Evolutionary conservation across 2,797 vertebrate species (phyloP), one percentile per base, ranked within the genome.

Genomic region (Micromesistius poutassou): DNA sequence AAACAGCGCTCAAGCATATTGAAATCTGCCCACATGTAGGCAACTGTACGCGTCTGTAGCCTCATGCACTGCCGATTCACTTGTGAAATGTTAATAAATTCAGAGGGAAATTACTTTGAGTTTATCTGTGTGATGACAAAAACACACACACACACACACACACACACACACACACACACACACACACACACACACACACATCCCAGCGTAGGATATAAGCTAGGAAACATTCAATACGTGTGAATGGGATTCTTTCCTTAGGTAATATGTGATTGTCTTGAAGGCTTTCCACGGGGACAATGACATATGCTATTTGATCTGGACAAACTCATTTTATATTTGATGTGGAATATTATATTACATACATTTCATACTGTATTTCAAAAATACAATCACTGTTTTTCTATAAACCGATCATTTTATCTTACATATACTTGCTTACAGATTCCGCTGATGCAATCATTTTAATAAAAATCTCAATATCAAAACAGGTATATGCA

Each of bases 21-120:
- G 30, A 22, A 35, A 68, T 76, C 79, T 83, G 38, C 82, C 80
- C 78, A 78, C 74, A n/a, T 42, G 30, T 71, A 7, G 3, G 10
- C 7, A 1, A 0, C 71, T 33, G 36, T 30, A 30, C 28, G 30
- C 12, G 8, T 66, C 7, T 19, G 12, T 71, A n/a, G 10, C 9
- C 30, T 2, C 75, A 71, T 72, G 81, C 74, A 14, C 31, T 72
- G 78, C 84, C 79, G 78, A 82, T 68, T 50, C 77, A 66, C 28
- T 71, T 78, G 79, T 86, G 82, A 90, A 92, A 91, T 90, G 88
- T 90, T 91, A 91, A 92, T 90, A 91, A 83, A 91, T 90, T 87
- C 85, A 84, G 80, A 76, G 74, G 84, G 89, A 91, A 89, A 90
- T 90, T 89, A 88, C 90, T 87, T 87, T 79, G 84, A 89, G 86